phyloP scores from a whole-genome alignment of 1,140 invertebrate species.

The Tetramorium parvispinum region DNA sequence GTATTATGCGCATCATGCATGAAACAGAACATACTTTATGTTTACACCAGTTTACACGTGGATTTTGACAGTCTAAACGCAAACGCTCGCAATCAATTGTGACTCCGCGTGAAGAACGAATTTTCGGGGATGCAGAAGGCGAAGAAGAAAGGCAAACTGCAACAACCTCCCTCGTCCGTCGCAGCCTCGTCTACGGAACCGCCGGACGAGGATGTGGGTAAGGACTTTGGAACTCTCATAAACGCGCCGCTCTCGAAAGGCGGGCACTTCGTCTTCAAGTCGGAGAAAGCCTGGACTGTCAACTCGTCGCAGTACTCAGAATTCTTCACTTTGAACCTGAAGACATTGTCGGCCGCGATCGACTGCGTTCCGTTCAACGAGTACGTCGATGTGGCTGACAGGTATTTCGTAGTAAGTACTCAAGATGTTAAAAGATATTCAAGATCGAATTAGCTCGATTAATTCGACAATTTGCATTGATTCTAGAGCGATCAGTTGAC shows the following conservation, averaged over 20 bases:
- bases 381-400: slow-evolving; percentile 67
- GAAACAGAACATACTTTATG: too few species aligned
- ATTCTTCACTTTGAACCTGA: slow-evolving; percentile 75
- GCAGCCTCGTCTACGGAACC: not conserved
- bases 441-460: not conserved
- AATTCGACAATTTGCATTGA: slow-evolving; percentile 25
- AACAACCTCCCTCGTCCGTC: slow-evolving; percentile 14
- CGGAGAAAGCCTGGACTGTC: slow-evolving; percentile 73
- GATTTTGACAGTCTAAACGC: not conserved
- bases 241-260: slow-evolving; percentile 69
- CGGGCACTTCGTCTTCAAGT: slow-evolving; percentile 72
- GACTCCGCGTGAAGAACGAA: not conserved
- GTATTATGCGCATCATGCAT: too few species aligned
- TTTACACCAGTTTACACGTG: not conserved
- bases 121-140: not conserved
- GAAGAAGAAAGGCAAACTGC: not conserved
- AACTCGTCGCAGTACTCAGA: slow-evolving; percentile 73
- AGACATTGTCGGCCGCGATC: slow-evolving; percentile 70
- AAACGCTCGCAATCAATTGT: not conserved
- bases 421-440: not conserved
- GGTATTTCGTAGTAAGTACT: slow-evolving; percentile 76
- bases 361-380: slow-evolving; percentile 76
- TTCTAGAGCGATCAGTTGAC: slow-evolving; percentile 76
- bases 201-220: slow-evolving; percentile 57
- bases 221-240: slow-evolving; percentile 68